phyloP scores from a whole-genome alignment of 53 echinoderm and acorn worm species.

The Mesocentrotus franciscanus region DNA sequence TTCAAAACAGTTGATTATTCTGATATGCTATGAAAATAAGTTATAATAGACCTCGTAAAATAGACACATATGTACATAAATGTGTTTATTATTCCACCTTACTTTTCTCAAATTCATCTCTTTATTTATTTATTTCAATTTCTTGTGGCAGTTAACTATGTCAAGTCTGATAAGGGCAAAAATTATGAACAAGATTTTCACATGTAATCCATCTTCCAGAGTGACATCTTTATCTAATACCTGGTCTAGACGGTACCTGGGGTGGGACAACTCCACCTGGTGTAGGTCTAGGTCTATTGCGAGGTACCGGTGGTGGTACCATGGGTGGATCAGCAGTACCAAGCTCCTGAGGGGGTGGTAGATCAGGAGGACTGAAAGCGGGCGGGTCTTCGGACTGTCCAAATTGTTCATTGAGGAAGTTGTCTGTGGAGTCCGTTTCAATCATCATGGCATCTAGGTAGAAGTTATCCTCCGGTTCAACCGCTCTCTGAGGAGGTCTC shows the following conservation, averaged over 20 bases:
- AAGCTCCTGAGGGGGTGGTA: background rate
- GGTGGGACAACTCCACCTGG: conserved; percentile 26
- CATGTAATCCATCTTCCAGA: background rate
- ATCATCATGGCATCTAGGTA: conserved; percentile 14
- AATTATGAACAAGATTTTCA: background rate
- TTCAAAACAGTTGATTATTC: background rate
- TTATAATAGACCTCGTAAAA: background rate
- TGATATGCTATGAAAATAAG: background rate
- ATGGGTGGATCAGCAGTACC: background rate
- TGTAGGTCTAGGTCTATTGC: conserved; percentile 55
- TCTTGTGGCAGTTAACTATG: no score
- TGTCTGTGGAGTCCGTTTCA: conserved; percentile 39
- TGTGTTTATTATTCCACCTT: background rate
- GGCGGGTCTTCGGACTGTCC: background rate
- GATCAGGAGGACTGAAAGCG: conserved; percentile 32
- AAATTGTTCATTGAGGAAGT: conserved; percentile 49
- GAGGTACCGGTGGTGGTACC: conserved; percentile 60
- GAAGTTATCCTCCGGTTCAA: background rate
- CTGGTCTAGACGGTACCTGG: conserved; percentile 57
- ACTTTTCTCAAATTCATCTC: no score
- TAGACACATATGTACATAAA: background rate
- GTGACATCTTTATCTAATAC: background rate
- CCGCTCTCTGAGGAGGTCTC: conserved; percentile 38
- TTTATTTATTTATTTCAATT: no score
- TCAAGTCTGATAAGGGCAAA: background rate